Evolutionary conservation across 2,888 invertebrate genomes (phyloP).

Genomic region (Nephrotoma guestfalica): DNA sequence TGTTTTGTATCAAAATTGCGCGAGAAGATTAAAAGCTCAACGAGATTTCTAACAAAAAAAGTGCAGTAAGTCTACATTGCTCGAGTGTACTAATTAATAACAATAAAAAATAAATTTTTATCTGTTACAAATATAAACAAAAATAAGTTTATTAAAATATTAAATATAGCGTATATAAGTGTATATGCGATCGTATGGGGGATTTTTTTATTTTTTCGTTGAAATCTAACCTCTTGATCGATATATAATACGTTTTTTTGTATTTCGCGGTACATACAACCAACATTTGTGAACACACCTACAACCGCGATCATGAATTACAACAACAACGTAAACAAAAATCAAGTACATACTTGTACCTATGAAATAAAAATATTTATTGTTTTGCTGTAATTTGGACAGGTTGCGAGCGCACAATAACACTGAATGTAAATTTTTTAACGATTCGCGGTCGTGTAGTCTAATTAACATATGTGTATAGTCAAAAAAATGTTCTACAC

Average conservation of each 20-base stretch:
- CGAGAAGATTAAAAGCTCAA: neutral
- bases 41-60: neutral
- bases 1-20: too few relatives aligned
- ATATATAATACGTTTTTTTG: neutral
- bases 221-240: neutral
- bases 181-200: neutral
- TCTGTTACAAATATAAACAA: neutral
- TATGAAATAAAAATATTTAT: neutral
- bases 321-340: neutral
- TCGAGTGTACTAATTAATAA: too few relatives aligned
- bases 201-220: neutral
- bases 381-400: neutral
- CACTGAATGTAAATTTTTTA: neutral
- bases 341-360: neutral
- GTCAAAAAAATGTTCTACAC: neutral
- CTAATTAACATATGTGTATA: neutral
- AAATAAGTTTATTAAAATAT: neutral
- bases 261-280: neutral
- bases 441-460: neutral
- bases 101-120: neutral
- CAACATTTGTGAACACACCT: neutral
- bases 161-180: neutral
- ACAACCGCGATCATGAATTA: neutral
- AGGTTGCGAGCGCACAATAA: neutral
- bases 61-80: neutral